Base-by-base conservation (phyloP, 2,113 vertebrate species). In the Seriola dumerili region DNA sequence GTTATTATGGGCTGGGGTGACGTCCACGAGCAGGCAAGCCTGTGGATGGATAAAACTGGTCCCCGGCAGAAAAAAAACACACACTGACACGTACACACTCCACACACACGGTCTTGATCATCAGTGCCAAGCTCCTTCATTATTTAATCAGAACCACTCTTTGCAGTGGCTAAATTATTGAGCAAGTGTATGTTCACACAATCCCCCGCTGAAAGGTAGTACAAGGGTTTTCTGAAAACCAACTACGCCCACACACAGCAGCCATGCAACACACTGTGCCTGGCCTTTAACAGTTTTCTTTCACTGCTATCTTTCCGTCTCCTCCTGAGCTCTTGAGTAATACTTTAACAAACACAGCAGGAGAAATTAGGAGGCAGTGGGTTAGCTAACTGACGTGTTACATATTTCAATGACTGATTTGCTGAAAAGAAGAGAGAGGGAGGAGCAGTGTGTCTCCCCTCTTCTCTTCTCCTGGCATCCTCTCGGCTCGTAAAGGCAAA, bases 131-230 rank as follows among this genome's bases (percentile, higher is more conserved):
- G 87, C 88, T 89, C 86, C 93, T 94, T 91, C 85, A 93, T 94
- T 95, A 95, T 95, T 95, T 94, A 95, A 93, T 94, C 90, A 93
- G 81, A 90, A 80, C 85, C 91, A 94, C 93, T 94, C 92, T 92
- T 92, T 93, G 92, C 88, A 83, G 85, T 64, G 71, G 78, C 81
- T 94, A 89, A 93, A 94, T 94, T 94, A 94, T 94, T 94, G 84
- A 95, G 89, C 70, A 78, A 90, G 89, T 94, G 90, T 92, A 90
- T 94, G 94, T 95, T 95, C 92, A 87, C 87, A 94, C 90, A 93
- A 91, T 94, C 92, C 90, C 83, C 86, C n/a, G 21, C 85, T 93
- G 91, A 94, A 93, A 93, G 85, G 82, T 88, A 89, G 90, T 84
- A 92, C 92, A 91, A 88, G 89, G 62, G 73, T 78, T 86, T 89